Conservation (phyloP, 1,140 invertebrate species). For the Telenomus remus region DNA sequence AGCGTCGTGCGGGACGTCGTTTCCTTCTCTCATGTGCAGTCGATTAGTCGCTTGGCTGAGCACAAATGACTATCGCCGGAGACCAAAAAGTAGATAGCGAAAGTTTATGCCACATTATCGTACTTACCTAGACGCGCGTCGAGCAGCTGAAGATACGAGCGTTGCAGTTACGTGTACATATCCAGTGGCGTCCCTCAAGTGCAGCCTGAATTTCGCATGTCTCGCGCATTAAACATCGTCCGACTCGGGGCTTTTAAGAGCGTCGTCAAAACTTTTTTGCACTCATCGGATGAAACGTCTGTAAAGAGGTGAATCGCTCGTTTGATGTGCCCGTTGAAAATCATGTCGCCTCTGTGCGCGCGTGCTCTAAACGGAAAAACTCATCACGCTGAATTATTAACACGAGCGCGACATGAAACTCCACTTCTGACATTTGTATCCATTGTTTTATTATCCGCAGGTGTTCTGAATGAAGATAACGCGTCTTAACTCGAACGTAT, state of each 20-base stretch:
- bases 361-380: no score
- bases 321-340: no score
- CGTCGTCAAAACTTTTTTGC: no score
- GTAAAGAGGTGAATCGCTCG: no score
- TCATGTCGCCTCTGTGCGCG: no score
- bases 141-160: conserved; percentile 37
- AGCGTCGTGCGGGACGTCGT: neutral
- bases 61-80: conserved; percentile 43
- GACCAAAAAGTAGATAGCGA: conserved; percentile 37
- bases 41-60: conserved; percentile 40
- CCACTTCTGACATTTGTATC: conserved; percentile 17
- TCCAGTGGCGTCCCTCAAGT: conserved; percentile 16
- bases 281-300: no score
- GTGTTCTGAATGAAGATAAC: conserved; percentile 21
- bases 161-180: conserved; percentile 7
- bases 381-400: no score
- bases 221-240: no score
- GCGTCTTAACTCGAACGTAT: conserved; percentile 43
- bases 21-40: conserved; percentile 39
- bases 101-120: conserved; percentile 43
- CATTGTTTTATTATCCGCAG: conserved; percentile 26
- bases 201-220: no score
- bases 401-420: neutral
- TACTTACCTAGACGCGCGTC: conserved; percentile 35
- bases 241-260: no score